Evolutionary conservation across 2,797 vertebrate species (phyloP).

Genomic region (Arvicola amphibius): DNA sequence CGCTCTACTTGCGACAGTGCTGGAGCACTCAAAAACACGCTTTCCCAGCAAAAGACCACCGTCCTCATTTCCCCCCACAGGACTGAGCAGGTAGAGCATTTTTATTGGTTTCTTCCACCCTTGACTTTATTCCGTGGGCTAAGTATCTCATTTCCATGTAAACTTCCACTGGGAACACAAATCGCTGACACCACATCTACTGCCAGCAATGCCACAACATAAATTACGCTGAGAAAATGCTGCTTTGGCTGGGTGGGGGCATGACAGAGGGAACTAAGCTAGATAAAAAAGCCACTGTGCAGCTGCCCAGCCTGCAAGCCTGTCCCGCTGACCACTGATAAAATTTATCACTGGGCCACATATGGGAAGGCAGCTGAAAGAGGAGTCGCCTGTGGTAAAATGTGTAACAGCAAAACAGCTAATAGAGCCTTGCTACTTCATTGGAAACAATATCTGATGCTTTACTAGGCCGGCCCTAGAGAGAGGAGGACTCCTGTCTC

Average conservation of each 20-base stretch:
- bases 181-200: conserved; percentile 90
- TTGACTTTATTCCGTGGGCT: conserved; percentile 86
- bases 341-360: conserved; percentile 87
- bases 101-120: conserved; percentile 87
- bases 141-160: conserved; percentile 86
- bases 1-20: background rate
- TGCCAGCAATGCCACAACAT: conserved; percentile 84
- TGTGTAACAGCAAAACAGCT: conserved; percentile 81
- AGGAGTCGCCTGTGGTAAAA: conserved; percentile 84
- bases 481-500: conserved; percentile 24
- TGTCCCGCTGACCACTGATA: conserved; percentile 86
- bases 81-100: conserved; percentile 71
- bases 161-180: conserved; percentile 87
- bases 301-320: conserved; percentile 76
- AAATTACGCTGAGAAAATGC: conserved; percentile 82
- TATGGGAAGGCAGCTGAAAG: conserved; percentile 76
- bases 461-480: conserved; percentile 33
- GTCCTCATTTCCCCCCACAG: background rate
- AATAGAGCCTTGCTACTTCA: conserved; percentile 73
- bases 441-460: conserved; percentile 7
- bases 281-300: conserved; percentile 89
- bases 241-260: conserved; percentile 66
- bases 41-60: conserved; percentile 75
- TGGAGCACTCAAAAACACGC: conserved; percentile 56
- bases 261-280: conserved; percentile 59